Evolutionary conservation across 2,113 vertebrate species (phyloP).

Genomic region (Azemiops feae): DNA sequence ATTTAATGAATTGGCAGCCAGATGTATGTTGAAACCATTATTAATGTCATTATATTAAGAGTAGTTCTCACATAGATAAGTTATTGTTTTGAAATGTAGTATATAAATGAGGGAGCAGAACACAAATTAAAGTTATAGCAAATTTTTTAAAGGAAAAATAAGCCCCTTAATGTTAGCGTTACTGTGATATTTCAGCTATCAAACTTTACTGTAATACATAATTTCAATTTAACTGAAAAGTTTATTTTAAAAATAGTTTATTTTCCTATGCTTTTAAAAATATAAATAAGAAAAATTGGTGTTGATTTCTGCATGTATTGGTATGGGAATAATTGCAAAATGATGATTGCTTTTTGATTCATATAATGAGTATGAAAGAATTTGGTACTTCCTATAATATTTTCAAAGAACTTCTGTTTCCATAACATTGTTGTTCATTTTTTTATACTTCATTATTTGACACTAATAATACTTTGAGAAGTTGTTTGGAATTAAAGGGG

Average conservation of each 20-base stretch:
- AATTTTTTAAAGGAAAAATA: neutral
- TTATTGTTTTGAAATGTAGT: neutral
- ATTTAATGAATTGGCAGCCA: neutral
- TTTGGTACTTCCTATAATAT: neutral
- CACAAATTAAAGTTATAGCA: neutral
- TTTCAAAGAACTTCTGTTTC: neutral
- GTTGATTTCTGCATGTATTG: neutral
- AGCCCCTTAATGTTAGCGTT: neutral
- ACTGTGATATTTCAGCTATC: neutral
- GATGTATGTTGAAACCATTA: neutral
- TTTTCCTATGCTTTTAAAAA: neutral
- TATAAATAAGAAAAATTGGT: neutral
- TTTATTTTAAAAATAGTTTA: neutral
- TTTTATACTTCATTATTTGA: neutral
- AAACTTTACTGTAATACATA: neutral
- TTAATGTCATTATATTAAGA: neutral
- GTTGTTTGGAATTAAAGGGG: neutral
- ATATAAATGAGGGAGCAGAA: neutral
- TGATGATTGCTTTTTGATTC: neutral
- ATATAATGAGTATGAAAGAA: neutral
- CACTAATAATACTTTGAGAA: neutral
- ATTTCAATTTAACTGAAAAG: neutral
- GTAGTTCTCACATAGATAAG: neutral
- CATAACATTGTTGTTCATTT: neutral
- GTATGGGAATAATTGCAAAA: neutral